Evolutionary conservation across 2,113 vertebrate species (phyloP), one percentile per base, ranked within the genome.

Genomic region (Crotophaga sulcirostris): DNA sequence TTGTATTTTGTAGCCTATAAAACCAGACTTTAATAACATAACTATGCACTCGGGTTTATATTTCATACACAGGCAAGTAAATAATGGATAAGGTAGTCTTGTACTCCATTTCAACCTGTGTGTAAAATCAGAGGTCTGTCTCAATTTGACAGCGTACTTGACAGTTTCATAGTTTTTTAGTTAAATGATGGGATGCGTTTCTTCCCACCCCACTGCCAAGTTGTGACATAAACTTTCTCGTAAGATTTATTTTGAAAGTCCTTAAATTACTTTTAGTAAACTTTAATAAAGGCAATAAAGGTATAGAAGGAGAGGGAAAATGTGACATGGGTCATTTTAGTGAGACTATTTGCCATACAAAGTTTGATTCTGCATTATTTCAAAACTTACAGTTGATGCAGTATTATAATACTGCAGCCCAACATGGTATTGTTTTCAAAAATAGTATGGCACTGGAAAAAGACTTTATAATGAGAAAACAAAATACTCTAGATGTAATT

Each of bases 131-230:
- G 45, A 54, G 23, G 19, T 60, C 36, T 2, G 0, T 63, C 28
- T 14, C 6, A 10, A 36, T 42, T n/a, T 69, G 60, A 42, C 26
- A 58, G 15, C 18, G 25, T 40, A 8, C 29, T 82, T 56, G 54
- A 51, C 47, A 78, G 24, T 72, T 68, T 33, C 47, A 19, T 44
- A 29, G 9, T 24, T 60, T 70, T 47, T 44, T 42, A 58, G 31
- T 67, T 77, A 68, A 58, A 63, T 63, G n/a, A 10, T 14, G n/a
- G n/a, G n/a, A n/a, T 60, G 13, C 58, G 19, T 52, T 80, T 79
- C 26, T 75, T 63, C 23, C n/a, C 0, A 0, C 31, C 47, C 23
- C 3, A 18, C 31, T 5, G 2, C 25, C 2, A 6, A 40, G 31
- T 16, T 51, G 19, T 51, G 55, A 33, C 42, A 45, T 26, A 34